Evolutionary conservation across 2,797 vertebrate species (phyloP), one percentile per base, ranked within the genome.

Genomic region (Clarias fuscus): DNA sequence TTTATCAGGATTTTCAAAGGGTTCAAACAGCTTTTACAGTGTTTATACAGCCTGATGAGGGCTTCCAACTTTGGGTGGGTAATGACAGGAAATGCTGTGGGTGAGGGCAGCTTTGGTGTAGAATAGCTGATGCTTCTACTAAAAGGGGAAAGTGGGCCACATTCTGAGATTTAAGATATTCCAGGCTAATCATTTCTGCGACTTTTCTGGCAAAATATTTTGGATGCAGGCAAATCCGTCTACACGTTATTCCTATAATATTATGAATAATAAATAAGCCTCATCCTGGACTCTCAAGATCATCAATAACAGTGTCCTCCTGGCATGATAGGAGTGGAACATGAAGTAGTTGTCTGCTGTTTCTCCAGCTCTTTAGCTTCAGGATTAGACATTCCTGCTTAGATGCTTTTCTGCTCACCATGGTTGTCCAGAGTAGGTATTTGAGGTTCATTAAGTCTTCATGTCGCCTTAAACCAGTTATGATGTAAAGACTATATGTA

Each of bases 41-140:
- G 71, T 83, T 86, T 75, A 18, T 82, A 48, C 15, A 75, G 59
- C 85, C 75, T 82, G 37, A 86, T 75, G 70, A 82, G 79, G 22
- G n/a, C 33, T 30, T 82, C 70, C 1, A 65, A 6, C 70, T 48
- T 48, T 24, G 43, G 4, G n/a, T 20, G 58, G 7, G 27, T 76
- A 82, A 82, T 40, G 27, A 48, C 79, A 83, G 85, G 85, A 82
- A 76, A 59, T 40, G 7, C 4, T 61, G 76, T 61, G 76, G 15
- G 7, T 18, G 48, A 76, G 73, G 2, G 14, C 72, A 27, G 43
- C 72, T 27, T 53, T 27, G 27, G 53, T 58, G 75, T 33, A 20
- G 18, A 7, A 10, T 30, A 18, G 48, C 27, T n/a, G 7, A 58
- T 22, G 11, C 14, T 7, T 40, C 33, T 15, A 14, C 20, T 40